Base-by-base conservation (phyloP, 2,888 invertebrate genomes). In the Amphipoea lucens region DNA sequence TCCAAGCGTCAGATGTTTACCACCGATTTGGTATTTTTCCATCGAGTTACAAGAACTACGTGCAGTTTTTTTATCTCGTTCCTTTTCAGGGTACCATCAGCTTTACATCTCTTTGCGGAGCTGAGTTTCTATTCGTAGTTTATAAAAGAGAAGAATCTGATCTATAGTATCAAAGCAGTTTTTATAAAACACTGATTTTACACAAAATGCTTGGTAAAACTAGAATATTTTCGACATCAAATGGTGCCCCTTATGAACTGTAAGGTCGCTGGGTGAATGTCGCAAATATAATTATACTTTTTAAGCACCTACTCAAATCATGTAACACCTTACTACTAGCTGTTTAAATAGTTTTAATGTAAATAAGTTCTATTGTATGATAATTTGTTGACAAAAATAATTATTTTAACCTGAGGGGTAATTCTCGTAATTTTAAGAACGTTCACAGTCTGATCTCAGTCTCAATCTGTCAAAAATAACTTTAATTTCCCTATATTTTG, bases 21-120 rank as follows among this genome's bases (percentile, higher is more conserved):
- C 82, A 86, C 81, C 86, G 87, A 86, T 89, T 92, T 87, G 78
- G 83, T 86, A 84, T 90, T 91, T 90, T 90, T 89, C 83, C 84
- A 90, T 90, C 84, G 87, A 90, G 85, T 88, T 88, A 77, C 63
- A 81, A 62, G 82, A 87, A 83, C 78, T 84, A 85, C 88, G 90
- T 90, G 71, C 86, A 76, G 79, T 81, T 81, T 89, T 88, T 88
- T 89, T 89, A 90, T 90, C 87, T 88, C 68, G 72, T 89, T 90
- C 81, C 77, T 81, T 83, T 88, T 71, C 71, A 79, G 72, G 80
- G 82, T 81, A 83, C 85, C 79, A 78, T 78, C 72, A 69, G 66
- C 76, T 78, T 79, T 69, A 76, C 74, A 57, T 79, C 54, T 79
- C 48, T 75, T 77, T 79, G 69, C 74, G 23, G 66, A 76, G 81